Evolutionary conservation across 1,140 invertebrate genomes (phyloP).

Genomic region (Brachionus rotundiformis): DNA sequence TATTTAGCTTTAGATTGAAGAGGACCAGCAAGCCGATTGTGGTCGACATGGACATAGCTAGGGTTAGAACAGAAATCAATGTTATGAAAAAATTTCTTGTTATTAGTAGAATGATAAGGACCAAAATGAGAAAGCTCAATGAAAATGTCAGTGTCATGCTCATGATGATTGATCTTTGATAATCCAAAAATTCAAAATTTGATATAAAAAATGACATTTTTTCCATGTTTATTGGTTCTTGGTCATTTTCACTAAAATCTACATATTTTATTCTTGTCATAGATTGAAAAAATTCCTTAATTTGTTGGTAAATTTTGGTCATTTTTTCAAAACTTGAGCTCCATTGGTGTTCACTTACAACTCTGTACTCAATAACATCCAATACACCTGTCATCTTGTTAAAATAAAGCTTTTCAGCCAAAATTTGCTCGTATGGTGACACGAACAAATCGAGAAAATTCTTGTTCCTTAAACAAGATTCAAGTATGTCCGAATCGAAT

Average conservation of each 20-base stretch:
- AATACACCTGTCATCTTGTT: not conserved
- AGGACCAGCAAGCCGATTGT: not conserved
- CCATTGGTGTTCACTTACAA: constrained; percentile 10
- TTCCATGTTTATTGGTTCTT: not conserved
- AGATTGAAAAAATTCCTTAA: not conserved
- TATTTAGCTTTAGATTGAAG: constrained; percentile 6
- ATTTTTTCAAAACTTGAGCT: not conserved
- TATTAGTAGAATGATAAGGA: constrained; percentile 7
- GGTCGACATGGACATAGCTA: not conserved
- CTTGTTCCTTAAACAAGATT: constrained; percentile 22
- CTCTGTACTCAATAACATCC: not conserved
- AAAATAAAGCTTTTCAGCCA: constrained; percentile 31
- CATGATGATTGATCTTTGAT: not conserved
- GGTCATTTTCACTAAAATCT: not conserved
- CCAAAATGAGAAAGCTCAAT: not conserved
- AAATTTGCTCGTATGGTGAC: constrained; percentile 19
- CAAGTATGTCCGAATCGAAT: constrained; percentile 28
- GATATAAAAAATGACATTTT: constrained; percentile 46
- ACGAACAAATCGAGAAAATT: constrained; percentile 31
- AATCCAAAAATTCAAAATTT: constrained; percentile 39
- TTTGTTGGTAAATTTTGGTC: not conserved
- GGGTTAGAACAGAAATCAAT: not conserved
- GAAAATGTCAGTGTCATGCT: not conserved
- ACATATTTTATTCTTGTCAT: not conserved
- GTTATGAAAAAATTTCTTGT: constrained; percentile 30